A percentile compares a stretch with the other conserved stretches of the same genome.
Conservation (phyloP, 2,888 invertebrate genomes). For the Scaptomyza tumidula region DNA sequence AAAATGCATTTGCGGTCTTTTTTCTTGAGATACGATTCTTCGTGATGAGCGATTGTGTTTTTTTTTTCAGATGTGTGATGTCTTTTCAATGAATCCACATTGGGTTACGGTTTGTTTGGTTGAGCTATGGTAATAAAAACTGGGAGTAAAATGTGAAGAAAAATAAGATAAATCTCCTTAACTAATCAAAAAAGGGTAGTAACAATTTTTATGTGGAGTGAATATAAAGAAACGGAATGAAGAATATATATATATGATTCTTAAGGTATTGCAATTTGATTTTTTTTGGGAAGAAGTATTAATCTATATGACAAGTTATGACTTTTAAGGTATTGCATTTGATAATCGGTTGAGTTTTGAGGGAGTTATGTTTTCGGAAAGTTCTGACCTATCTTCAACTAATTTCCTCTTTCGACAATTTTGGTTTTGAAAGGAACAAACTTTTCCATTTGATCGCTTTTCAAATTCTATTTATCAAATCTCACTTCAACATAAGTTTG, state of each 20-base stretch:
- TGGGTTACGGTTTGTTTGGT: constrained; percentile 33
- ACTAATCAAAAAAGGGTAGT: constrained; percentile 8
- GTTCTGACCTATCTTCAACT: not conserved
- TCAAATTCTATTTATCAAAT: not conserved
- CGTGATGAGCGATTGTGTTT: constrained; percentile 25
- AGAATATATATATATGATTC: too few species aligned
- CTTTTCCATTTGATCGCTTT: not conserved
- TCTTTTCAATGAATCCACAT: not conserved
- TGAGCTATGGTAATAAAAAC: constrained; percentile 23
- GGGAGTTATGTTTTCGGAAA: too few species aligned
- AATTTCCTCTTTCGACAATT: not conserved
- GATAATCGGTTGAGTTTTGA: too few species aligned
- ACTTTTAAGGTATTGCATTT: too few species aligned
- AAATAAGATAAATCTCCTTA: constrained; percentile 1
- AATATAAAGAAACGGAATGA: not conserved
- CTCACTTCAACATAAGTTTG: not conserved
- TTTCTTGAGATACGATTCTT: constrained; percentile 1
- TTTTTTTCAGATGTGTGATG: constrained; percentile 31
- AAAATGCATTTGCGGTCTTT: constrained; percentile 36
- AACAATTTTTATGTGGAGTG: not conserved
- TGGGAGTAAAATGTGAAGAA: not conserved
- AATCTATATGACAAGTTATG: too few species aligned
- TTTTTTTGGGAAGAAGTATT: too few species aligned
- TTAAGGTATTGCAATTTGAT: too few species aligned
- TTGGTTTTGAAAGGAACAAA: not conserved